phyloP scores from a whole-genome alignment of 2,888 invertebrate species.

The Dorcus parallelipipedus region DNA sequence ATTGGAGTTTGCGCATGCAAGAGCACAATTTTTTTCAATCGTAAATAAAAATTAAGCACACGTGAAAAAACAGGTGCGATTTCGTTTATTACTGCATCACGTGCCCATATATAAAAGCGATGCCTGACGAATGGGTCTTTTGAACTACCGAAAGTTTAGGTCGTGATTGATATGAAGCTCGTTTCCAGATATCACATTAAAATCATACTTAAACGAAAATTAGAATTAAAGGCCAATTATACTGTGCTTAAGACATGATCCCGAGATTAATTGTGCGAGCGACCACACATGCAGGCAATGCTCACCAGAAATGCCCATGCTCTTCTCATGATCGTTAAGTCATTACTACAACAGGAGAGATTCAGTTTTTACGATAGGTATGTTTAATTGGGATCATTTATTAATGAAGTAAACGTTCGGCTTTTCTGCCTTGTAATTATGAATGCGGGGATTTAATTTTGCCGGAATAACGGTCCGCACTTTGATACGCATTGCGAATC shows the following conservation, averaged over 20 bases:
- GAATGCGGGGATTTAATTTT: conserved; percentile 3
- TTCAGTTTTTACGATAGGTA: conserved; percentile 12
- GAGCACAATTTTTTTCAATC: too few species aligned
- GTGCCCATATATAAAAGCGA: too few species aligned
- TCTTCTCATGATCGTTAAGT: not conserved
- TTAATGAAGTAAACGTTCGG: conserved; percentile 17
- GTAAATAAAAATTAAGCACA: too few species aligned
- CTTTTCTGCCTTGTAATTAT: conserved; percentile 11
- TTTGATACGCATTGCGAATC: conserved; percentile 1
- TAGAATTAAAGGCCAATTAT: conserved; percentile 17
- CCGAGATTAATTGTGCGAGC: conserved; percentile 21
- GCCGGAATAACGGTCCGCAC: conserved; percentile 3
- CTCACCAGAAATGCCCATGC: not conserved
- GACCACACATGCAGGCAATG: conserved; percentile 22
- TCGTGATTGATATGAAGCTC: too few species aligned
- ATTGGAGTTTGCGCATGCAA: too few species aligned
- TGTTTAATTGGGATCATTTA: conserved; percentile 17
- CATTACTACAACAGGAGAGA: conserved; percentile 7
- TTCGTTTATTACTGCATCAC: too few species aligned
- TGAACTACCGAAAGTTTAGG: too few species aligned
- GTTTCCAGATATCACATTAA: too few species aligned
- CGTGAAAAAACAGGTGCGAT: too few species aligned
- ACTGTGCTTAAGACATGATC: conserved; percentile 21
- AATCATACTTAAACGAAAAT: too few species aligned
- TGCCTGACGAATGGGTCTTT: too few species aligned